Evolutionary conservation across 2,113 vertebrate genomes (phyloP).

Genomic region (Verasper variegatus): DNA sequence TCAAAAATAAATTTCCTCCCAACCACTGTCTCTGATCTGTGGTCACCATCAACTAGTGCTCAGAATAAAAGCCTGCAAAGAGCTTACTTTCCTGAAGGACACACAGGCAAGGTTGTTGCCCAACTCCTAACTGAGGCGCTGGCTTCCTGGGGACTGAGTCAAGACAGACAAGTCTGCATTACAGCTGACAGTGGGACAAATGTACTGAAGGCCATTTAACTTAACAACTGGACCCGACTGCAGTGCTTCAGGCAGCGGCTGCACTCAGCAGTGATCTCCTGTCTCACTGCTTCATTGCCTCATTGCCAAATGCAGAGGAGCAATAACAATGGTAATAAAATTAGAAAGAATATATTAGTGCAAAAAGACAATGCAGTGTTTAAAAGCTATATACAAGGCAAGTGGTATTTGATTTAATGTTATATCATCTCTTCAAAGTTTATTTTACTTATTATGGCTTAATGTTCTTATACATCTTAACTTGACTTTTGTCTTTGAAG

Average conservation of each 20-base stretch:
- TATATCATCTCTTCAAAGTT: slow-evolving; percentile 4
- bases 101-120: slow-evolving; percentile 5
- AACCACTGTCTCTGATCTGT: neutral
- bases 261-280: neutral
- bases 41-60: neutral
- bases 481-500: neutral
- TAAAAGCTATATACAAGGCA: slow-evolving; percentile 7
- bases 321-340: slow-evolving; percentile 9
- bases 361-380: neutral
- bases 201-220: slow-evolving; percentile 14
- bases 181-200: slow-evolving; percentile 29
- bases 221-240: slow-evolving; percentile 8
- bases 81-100: slow-evolving; percentile 5
- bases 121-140: neutral
- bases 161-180: slow-evolving; percentile 4
- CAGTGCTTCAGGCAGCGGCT: neutral
- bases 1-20: neutral
- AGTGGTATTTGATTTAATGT: slow-evolving; percentile 2
- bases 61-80: slow-evolving; percentile 5
- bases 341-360: neutral
- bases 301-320: slow-evolving; percentile 11
- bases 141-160: neutral
- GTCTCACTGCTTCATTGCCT: slow-evolving; percentile 13
- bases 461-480: slow-evolving; percentile 8
- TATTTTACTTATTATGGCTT: neutral